These are phyloP conservation scores for Porites lutea DNA, from an alignment of 64 coral and sea anemone genomes.

Conservation along the genomic window DNA sequence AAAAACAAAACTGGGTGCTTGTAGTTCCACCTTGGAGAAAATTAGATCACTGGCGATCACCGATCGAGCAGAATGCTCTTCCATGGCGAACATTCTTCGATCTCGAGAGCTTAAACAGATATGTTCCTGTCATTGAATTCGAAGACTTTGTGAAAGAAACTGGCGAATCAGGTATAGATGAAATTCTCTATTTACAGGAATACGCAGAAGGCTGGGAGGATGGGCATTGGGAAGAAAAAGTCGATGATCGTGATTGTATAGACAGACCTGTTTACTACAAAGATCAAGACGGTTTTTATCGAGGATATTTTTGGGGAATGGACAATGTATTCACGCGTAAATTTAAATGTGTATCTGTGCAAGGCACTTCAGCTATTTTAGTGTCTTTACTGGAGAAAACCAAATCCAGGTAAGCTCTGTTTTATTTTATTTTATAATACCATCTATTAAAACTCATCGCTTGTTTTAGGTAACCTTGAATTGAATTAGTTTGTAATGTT, in stretches of 20 bases:
- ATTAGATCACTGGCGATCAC: constrained; percentile 94
- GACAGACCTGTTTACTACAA: constrained; percentile 80
- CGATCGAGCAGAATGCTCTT: constrained; percentile 84
- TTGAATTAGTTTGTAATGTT: no score
- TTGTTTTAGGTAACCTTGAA: background rate
- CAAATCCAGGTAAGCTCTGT: constrained; percentile 73
- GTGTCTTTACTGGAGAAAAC: constrained; percentile 60
- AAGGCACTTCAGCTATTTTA: constrained; percentile 87
- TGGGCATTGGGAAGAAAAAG: constrained; percentile 97
- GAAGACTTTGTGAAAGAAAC: constrained; percentile 93
- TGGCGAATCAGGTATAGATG: constrained; percentile 81
- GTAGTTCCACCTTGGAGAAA: constrained; percentile 96
- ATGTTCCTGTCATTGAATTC: constrained; percentile 97
- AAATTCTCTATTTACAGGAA: constrained; percentile 91
- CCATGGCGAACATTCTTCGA: constrained; percentile 97
- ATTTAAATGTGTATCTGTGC: constrained; percentile 92
- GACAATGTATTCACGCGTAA: constrained; percentile 78
- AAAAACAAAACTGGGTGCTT: constrained; percentile 94
- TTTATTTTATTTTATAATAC: background rate
- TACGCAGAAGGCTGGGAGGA: constrained; percentile 98
- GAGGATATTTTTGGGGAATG: constrained; percentile 95
- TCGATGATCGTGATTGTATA: constrained; percentile 94
- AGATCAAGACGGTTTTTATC: constrained; percentile 75
- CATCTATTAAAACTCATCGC: background rate
- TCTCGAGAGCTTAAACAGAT: constrained; percentile 91